Percentiles rank a stretch among this genome's conserved stretches.
Conservation (phyloP, 1,140 invertebrate species). For the Phymorhynchus buccinoides region DNA sequence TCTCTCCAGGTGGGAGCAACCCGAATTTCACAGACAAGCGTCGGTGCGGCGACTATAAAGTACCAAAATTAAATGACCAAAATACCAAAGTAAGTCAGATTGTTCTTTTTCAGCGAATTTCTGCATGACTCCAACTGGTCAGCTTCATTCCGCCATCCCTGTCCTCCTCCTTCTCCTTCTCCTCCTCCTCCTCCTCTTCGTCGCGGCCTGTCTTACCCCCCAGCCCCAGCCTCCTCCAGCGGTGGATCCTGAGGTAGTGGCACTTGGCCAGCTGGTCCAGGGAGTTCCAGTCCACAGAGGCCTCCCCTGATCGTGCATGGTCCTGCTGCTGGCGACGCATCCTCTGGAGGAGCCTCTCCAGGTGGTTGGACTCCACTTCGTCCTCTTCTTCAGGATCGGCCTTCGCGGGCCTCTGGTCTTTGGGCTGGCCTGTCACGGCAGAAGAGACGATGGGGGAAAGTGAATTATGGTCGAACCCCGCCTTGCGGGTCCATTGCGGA, state of each 20-base stretch:
- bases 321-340: not conserved
- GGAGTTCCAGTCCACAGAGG: not conserved
- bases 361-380: not conserved
- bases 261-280: slow-evolving; percentile 17
- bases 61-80: too few species aligned
- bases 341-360: not conserved
- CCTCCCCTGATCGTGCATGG: not conserved
- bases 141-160: not conserved
- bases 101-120: not conserved
- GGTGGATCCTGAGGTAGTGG: not conserved
- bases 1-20: too few species aligned
- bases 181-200: not conserved
- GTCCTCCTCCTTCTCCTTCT: not conserved
- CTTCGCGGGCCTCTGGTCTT: not conserved
- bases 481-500: too few species aligned
- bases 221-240: not conserved
- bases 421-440: not conserved
- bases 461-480: too few species aligned
- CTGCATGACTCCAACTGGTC: slow-evolving; percentile 7
- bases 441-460: too few species aligned
- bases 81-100: too few species aligned
- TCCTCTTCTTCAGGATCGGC: too few species aligned
- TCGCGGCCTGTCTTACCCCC: not conserved
- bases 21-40: too few species aligned
- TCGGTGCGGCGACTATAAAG: too few species aligned